Evolutionary conservation across 2,888 invertebrate genomes (phyloP).

Genomic region (Calameuta idolon): DNA sequence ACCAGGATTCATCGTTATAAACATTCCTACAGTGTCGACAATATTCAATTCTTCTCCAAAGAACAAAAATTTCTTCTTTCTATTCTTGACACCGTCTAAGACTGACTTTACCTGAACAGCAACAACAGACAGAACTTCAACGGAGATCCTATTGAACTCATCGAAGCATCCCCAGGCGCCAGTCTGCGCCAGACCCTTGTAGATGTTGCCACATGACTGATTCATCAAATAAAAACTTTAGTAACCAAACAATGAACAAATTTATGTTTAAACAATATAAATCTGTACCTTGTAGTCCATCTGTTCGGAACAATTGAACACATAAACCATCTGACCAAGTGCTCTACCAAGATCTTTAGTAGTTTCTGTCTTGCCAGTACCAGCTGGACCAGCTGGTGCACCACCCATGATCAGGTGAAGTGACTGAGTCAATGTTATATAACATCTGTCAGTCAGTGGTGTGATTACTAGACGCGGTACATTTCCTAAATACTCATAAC

Average conservation of each 20-base stretch:
- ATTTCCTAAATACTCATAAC: conserved; percentile 95
- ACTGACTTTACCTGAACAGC: conserved; percentile 92
- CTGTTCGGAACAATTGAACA: conserved; percentile 97
- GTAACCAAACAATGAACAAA: conserved; percentile 12
- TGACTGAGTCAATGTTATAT: conserved; percentile 94
- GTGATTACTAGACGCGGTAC: conserved; percentile 95
- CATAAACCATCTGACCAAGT: conserved; percentile 95
- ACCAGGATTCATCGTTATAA: conserved; percentile 97
- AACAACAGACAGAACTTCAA: conserved; percentile 95
- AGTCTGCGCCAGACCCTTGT: conserved; percentile 94
- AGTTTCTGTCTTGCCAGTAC: conserved; percentile 96
- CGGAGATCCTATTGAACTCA: conserved; percentile 94
- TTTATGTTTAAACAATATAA: conserved; percentile 7
- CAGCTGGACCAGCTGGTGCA: conserved; percentile 96
- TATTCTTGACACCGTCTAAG: conserved; percentile 87
- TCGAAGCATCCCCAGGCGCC: conserved; percentile 98
- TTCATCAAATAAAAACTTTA: conserved; percentile 9
- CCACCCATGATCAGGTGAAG: conserved; percentile 95
- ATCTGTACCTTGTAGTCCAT: conserved; percentile 87
- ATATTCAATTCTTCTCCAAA: conserved; percentile 84
- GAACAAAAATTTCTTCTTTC: conserved; percentile 85
- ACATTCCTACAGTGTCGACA: conserved; percentile 86
- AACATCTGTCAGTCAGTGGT: conserved; percentile 94
- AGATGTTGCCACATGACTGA: conserved; percentile 90
- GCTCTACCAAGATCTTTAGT: conserved; percentile 96